Base-by-base conservation (phyloP, 2,113 vertebrate species). In the Apus apus region DNA sequence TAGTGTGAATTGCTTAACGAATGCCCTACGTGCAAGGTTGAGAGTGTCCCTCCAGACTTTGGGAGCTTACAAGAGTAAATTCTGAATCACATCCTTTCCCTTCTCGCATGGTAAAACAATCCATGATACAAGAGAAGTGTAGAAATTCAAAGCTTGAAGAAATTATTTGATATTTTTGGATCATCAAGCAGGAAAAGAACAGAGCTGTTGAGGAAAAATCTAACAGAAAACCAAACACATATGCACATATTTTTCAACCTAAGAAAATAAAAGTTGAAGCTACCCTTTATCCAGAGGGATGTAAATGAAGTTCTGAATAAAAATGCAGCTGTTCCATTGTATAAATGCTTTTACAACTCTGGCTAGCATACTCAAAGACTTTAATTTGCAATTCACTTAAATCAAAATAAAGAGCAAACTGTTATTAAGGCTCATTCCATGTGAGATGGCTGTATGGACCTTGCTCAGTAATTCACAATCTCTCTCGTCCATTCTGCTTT, bases 241-340 rank as follows among this genome's bases (percentile, higher is more conserved):
- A 26, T 1, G 8, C 14, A 56, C 19, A 1, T 70, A 45, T 53
- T 80, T 94, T 79, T 91, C 30, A 83, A 56, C 16, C 27, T 30
- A 23, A 67, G 48, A 83, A 88, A 83, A 79, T 32, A 60, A n/a
- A 79, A 88, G 5, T 62, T 64, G 21, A 85, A 85, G 32, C 67
- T 71, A 9, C 8, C 5, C 8, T 91, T 94, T 62, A 56, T 74
- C 25, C 23, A 50, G 65, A 85, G 32, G 64, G 36, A 94, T 73
- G 34, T 54, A 92, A 83, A 71, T 79, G 16, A 76, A 46, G 14
- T 61, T 77, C 64, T 61, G 62, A 87, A 87, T 17, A 72, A 64
- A 64, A 82, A 58, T 79, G 58, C 89, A 95, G 71, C 81, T 90
- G 60, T 66, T 90, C 67, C 20, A 14, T 48, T 94, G n/a, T 85